Evolutionary conservation across 2,888 invertebrate species (phyloP).

Genomic region (Torymus tubicola): DNA sequence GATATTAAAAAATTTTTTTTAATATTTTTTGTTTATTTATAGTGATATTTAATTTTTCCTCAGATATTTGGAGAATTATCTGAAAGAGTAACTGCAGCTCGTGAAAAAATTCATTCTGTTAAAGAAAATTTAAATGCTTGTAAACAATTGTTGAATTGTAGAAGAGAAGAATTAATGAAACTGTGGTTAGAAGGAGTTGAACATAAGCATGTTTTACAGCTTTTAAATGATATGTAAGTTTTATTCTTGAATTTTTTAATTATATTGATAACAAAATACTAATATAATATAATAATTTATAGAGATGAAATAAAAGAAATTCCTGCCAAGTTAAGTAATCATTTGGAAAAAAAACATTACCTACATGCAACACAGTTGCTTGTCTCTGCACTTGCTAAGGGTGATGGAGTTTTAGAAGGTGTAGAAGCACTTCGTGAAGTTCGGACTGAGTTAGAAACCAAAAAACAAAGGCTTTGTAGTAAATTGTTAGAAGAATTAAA

Average conservation of each 20-base stretch:
- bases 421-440: constrained; percentile 91
- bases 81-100: constrained; percentile 85
- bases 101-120: constrained; percentile 86
- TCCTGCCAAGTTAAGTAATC: constrained; percentile 82
- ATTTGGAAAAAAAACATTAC: constrained; percentile 86
- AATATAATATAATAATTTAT: constrained; percentile 43
- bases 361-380: constrained; percentile 90
- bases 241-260: constrained; percentile 9
- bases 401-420: constrained; percentile 85
- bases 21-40: neutral
- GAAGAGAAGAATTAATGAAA: constrained; percentile 93
- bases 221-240: constrained; percentile 92
- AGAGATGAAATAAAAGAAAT: constrained; percentile 88
- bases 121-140: constrained; percentile 90
- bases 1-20: neutral
- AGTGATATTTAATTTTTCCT: constrained; percentile 68
- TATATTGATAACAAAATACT: neutral
- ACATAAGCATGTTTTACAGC: constrained; percentile 91
- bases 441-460: constrained; percentile 84
- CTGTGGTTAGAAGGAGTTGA: constrained; percentile 98
- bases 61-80: constrained; percentile 88
- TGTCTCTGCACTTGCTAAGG: constrained; percentile 82
- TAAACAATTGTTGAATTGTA: constrained; percentile 90
- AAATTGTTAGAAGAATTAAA: constrained; percentile 85
- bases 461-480: constrained; percentile 83